Conservation (phyloP, 2,888 invertebrate genomes). For the Ochlodes sylvanus region DNA sequence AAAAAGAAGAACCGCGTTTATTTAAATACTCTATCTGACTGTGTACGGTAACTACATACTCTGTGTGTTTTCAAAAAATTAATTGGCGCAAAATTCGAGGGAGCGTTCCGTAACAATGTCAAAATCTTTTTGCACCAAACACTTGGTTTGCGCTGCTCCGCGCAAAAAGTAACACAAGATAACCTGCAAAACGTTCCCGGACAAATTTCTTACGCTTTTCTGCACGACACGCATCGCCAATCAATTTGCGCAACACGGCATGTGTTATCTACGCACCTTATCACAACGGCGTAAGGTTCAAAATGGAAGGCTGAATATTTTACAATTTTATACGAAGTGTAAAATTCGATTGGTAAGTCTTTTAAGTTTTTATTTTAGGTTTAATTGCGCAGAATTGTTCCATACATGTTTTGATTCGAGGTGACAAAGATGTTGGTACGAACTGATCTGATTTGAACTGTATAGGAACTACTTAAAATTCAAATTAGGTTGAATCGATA, state of each 20-base stretch:
- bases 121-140: constrained; percentile 74
- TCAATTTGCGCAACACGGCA: constrained; percentile 37
- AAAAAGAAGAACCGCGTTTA: neutral
- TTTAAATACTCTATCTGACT: neutral
- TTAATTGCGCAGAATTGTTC: constrained; percentile 79
- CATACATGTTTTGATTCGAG: constrained; percentile 66
- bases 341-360: constrained; percentile 42
- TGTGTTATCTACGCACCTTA: constrained; percentile 26
- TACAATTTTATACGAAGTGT: constrained; percentile 26
- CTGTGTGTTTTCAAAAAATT: constrained; percentile 61
- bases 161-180: constrained; percentile 55
- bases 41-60: constrained; percentile 44
- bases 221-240: constrained; percentile 53
- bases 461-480: constrained; percentile 25
- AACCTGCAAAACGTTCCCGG: constrained; percentile 60
- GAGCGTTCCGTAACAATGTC: constrained; percentile 72
- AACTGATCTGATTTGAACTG: constrained; percentile 9
- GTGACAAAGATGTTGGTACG: constrained; percentile 48
- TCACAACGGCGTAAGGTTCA: constrained; percentile 3
- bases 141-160: constrained; percentile 52
- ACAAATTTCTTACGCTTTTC: constrained; percentile 81
- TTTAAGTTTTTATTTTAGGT: constrained; percentile 69
- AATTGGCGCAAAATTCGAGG: constrained; percentile 76
- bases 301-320: constrained; percentile 1
- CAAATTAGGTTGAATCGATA: neutral